These are phyloP conservation scores for Megalops cyprinoides DNA, from an alignment of 2,797 vertebrate genomes.

Conservation along the genomic window DNA sequence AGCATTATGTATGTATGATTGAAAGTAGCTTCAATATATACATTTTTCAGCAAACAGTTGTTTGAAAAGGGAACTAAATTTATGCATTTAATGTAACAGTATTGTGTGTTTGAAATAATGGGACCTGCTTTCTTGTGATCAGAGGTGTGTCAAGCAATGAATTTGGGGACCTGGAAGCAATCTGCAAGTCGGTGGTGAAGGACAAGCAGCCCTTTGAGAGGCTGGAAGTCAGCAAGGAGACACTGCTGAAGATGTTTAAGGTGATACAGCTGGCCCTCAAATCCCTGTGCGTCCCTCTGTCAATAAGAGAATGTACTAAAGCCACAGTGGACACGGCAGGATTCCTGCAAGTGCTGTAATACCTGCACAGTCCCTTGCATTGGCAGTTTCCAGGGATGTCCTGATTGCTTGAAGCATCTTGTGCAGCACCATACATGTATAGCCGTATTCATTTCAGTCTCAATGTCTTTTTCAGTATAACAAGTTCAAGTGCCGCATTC, in stretches of 20 bases:
- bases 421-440: background rate
- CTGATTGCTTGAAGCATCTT: background rate
- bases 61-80: no score
- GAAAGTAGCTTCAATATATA: no score
- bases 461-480: slow-evolving; percentile 79
- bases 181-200: slow-evolving; percentile 84
- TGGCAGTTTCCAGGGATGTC: background rate
- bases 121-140: no score
- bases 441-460: background rate
- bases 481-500: slow-evolving; percentile 93
- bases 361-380: background rate
- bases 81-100: no score
- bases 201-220: slow-evolving; percentile 94
- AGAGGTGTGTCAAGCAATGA: slow-evolving; percentile 87
- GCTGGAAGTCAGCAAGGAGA: slow-evolving; percentile 88
- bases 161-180: slow-evolving; percentile 80
- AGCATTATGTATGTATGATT: no score
- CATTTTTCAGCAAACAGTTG: no score
- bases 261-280: slow-evolving; percentile 62
- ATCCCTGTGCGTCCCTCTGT: background rate
- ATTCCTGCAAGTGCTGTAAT: background rate
- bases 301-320: background rate
- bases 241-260: slow-evolving; percentile 92
- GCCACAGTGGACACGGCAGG: background rate
- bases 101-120: no score